Evolutionary conservation across 2,888 invertebrate genomes (phyloP), one percentile per base, ranked within the genome.

Genomic region (Mythimna pallens): DNA sequence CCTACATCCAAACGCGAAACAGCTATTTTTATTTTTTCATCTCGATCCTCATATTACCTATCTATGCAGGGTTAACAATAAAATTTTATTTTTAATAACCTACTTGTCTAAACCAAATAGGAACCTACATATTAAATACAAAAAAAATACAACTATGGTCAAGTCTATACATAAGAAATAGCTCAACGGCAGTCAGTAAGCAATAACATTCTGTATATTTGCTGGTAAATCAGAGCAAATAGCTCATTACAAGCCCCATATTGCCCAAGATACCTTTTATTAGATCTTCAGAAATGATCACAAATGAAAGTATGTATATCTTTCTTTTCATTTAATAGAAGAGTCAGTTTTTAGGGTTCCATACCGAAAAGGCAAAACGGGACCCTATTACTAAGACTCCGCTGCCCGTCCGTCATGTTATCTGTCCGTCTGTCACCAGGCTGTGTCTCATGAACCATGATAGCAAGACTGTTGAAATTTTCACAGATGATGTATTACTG

Each of bases 161-260:
- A 55, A 55, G 6, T 22, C 14, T 25, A 59, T 36, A 43, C 9
- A 40, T 62, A 54, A 47, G 14, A 65, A 62, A 73, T 67, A 25
- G 14, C 20, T 62, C 20, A 77, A 36, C 54, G 36, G 10, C 54
- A 76, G 70, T 64, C 50, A n/a, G n/a, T n/a, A n/a, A n/a, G n/a
- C n/a, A 66, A 67, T 78, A 84, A 66, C 73, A 73, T 61, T 65
- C 22, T 40, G 14, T 75, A 64, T 50, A 72, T 71, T 70, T 55
- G 36, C 55, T 65, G 66, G 76, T 79, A 86, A 83, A 85, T 86
- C 76, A 83, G 61, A 76, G 72, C 25, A 62, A 80, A 85, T 80
- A 70, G 77, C 76, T 80, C 73, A 72, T 81, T 83, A 83, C 43
- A 59, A 67, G 64, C 65, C 64, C 72, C 69, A 64, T 86, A 78